Base-by-base conservation (phyloP, 2,888 invertebrate species). In the Apamea sordens region DNA sequence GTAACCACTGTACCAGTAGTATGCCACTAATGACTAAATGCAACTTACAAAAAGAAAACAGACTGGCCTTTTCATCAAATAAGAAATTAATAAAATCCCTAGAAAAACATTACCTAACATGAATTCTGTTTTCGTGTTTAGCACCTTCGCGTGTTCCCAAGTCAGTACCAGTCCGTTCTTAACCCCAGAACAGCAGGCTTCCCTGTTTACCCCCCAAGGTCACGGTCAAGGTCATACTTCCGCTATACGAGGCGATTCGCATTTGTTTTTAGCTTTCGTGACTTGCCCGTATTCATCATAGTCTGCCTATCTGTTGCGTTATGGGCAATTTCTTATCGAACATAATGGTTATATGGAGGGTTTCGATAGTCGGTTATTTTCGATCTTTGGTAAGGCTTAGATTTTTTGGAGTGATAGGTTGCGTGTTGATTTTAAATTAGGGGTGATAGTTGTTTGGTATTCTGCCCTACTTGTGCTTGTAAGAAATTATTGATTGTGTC, bases 211-310 rank as follows among this genome's bases (percentile, higher is more conserved):
- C 41, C 15, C 18, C 21, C 50, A 83, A 80, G 80, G 82, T 75
- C 75, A 53, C 24, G 80, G 85, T 76, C 86, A 74, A 77, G 87
- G 87, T 68, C 44, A 79, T 64, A 74, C 13, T 73, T 53, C 44
- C n/a, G 44, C 68, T 10, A 44, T 50, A 70, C 2, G 68, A 76
- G 64, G 50, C 69, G 28, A 73, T 24, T 74, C 59, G 53, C 70
- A 68, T 72, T 86, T 80, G 84, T 80, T 88, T 87, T 88, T 61
- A 79, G 79, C 28, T 73, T 87, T 76, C 88, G 88, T 88, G 88
- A 87, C 73, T 56, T 68, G 72, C 32, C 44, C 10, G 50, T 67
- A 59, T 88, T 63, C 47, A 77, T 83, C 81, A 77, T 56, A 15
- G 44, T 6, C 7, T 64, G 59, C 28, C 44, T 82, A 80, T 84